Evolutionary conservation across 2,797 vertebrate genomes (phyloP).

Genomic region (Danio tinwini): DNA sequence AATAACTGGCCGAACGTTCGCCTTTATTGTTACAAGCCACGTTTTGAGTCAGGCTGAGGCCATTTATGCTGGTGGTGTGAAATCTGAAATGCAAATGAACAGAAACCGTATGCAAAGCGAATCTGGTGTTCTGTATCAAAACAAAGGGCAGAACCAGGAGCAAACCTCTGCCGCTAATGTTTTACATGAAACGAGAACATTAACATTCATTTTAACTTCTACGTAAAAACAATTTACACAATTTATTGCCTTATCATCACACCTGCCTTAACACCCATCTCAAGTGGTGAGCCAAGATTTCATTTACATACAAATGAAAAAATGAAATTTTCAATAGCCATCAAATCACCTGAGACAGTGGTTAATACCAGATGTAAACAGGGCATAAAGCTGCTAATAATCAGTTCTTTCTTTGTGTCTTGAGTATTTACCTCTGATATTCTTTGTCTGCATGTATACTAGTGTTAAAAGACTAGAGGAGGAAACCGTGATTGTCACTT

Average conservation of each 20-base stretch:
- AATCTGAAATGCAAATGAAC: constrained; percentile 63
- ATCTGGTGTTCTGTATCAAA: constrained; percentile 52
- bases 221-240: too few relatives aligned
- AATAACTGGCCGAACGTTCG: neutral
- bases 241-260: neutral
- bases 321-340: neutral
- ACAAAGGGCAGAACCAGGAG: constrained; percentile 42
- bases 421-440: neutral
- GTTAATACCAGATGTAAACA: neutral
- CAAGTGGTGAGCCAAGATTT: neutral
- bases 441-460: neutral
- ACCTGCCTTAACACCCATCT: neutral
- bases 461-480: too few relatives aligned
- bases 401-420: neutral
- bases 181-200: constrained; percentile 44
- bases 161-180: constrained; percentile 31
- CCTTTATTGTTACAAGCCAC: neutral
- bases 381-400: neutral
- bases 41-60: constrained; percentile 25
- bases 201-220: neutral
- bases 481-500: too few relatives aligned
- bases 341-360: neutral
- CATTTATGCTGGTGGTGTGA: constrained; percentile 51
- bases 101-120: constrained; percentile 60
- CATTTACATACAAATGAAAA: neutral